Percentiles rank a stretch among this genome's conserved stretches.
phyloP scores from a whole-genome alignment of 2,113 vertebrate genomes.

The Ctenodactylus gundi region DNA sequence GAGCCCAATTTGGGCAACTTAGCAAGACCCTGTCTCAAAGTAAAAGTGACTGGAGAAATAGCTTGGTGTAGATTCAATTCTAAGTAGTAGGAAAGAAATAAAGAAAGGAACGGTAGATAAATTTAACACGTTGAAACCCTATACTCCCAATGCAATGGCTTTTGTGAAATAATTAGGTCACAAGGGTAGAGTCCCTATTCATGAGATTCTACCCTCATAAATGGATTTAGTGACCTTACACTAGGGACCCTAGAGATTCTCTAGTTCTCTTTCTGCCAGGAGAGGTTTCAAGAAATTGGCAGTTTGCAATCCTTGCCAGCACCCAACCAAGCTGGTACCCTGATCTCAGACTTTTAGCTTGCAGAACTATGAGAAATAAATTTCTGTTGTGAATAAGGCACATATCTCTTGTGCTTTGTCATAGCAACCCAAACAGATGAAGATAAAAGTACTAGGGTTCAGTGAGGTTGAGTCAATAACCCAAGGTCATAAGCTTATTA shows the following conservation, averaged over 20 bases:
- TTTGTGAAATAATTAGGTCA: not conserved
- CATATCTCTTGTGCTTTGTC: not conserved
- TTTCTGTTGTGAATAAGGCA: not conserved
- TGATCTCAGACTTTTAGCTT: not conserved
- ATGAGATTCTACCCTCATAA: not conserved
- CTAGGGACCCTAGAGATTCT: not conserved
- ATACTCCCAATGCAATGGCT: not conserved
- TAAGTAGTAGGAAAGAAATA: not conserved
- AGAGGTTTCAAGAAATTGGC: not conserved
- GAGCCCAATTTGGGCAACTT: not conserved
- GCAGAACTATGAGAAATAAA: not conserved
- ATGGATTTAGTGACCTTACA: not conserved
- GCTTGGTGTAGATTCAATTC: not conserved
- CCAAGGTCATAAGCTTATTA: not conserved
- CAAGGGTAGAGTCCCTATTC: not conserved
- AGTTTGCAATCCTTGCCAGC: not conserved
- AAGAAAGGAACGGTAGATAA: too few species aligned
- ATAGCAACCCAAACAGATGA: not conserved
- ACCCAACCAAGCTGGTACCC: not conserved
- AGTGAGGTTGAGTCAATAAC: not conserved
- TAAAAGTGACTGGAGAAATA: too few species aligned
- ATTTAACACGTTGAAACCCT: not conserved
- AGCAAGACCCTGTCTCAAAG: not conserved
- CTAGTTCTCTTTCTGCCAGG: not conserved
- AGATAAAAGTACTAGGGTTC: not conserved